Percentiles rank a stretch among this genome's conserved stretches.
phyloP scores from a whole-genome alignment of 2,113 vertebrate species.

The Isurus oxyrinchus region DNA sequence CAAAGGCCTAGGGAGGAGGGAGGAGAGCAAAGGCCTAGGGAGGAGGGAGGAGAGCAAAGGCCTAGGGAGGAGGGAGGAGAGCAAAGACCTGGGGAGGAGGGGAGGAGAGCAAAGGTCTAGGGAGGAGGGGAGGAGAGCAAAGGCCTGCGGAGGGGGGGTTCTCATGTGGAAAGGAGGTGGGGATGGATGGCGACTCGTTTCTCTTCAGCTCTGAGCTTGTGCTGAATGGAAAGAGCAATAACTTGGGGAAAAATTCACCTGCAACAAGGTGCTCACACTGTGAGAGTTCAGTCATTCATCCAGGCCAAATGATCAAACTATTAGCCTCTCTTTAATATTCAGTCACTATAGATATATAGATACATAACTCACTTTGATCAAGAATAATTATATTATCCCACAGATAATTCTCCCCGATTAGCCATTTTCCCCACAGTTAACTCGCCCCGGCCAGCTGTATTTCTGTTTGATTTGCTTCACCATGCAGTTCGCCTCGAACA shows the following conservation, averaged over 20 bases:
- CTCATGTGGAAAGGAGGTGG: not conserved
- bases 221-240: not conserved
- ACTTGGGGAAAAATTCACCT: not conserved
- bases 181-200: not conserved
- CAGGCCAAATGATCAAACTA: not conserved
- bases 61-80: no score
- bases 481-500: not conserved
- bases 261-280: not conserved
- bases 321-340: not conserved
- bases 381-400: not conserved
- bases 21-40: no score
- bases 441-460: not conserved
- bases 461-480: not conserved
- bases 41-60: no score
- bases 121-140: no score
- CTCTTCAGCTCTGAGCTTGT: not conserved
- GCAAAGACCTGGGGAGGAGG: no score
- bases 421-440: not conserved
- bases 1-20: no score
- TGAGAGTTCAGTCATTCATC: not conserved
- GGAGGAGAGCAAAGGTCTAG: no score
- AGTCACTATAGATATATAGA: not conserved
- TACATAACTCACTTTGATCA: not conserved
- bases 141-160: no score
- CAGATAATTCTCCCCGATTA: not conserved